phyloP scores from a whole-genome alignment of 1,140 invertebrate genomes.

The Cotesia vestalis region DNA sequence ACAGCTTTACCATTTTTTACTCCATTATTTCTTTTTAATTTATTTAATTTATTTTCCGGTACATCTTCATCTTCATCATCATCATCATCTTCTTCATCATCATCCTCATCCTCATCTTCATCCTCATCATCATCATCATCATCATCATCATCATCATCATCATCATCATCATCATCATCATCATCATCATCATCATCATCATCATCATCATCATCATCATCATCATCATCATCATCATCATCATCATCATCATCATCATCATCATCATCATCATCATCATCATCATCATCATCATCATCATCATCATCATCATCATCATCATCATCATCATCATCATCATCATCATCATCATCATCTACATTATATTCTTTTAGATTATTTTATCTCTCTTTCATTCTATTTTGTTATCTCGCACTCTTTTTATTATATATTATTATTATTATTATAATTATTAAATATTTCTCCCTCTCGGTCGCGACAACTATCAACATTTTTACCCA shows the following conservation, averaged over 20 bases:
- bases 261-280: no score
- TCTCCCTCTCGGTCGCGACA: no score
- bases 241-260: constrained; percentile 18
- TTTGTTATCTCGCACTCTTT: neutral
- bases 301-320: no score
- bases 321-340: no score
- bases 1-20: no score
- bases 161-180: constrained; percentile 23
- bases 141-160: constrained; percentile 4
- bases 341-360: no score
- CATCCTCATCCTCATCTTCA: constrained; percentile 23
- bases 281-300: no score
- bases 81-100: constrained; percentile 19
- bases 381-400: constrained; percentile 2
- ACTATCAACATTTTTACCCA: no score
- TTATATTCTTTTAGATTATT: neutral
- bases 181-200: constrained; percentile 22
- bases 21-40: no score
- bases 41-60: no score
- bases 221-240: constrained; percentile 26
- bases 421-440: constrained; percentile 1
- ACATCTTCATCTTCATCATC: no score
- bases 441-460: neutral
- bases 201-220: constrained; percentile 23
- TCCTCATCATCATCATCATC: constrained; percentile 2